Evolutionary conservation across 2,113 vertebrate genomes (phyloP).

Genomic region (Ranitomeya imitator): DNA sequence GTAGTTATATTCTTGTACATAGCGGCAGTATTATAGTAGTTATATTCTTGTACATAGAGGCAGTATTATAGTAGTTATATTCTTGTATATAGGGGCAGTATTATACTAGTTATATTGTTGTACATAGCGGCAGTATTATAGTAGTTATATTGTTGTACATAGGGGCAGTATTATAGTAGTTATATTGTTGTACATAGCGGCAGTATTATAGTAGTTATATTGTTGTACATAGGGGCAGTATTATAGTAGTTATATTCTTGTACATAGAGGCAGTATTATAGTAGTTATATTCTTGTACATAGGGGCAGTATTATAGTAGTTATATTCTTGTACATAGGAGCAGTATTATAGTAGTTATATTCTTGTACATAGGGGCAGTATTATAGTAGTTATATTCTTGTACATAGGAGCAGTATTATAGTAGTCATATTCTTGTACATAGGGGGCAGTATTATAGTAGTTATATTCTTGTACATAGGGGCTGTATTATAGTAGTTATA

Average conservation of each 20-base stretch:
- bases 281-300: neutral
- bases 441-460: neutral
- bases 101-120: too few species aligned
- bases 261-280: constrained; percentile 4
- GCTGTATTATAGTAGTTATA: neutral
- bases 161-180: too few species aligned
- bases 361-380: constrained; percentile 7
- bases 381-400: constrained; percentile 21
- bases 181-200: too few species aligned
- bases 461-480: neutral
- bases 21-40: too few species aligned
- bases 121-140: too few species aligned
- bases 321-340: neutral
- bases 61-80: too few species aligned
- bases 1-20: too few species aligned
- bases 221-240: constrained; percentile 9
- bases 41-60: too few species aligned
- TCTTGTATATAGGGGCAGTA: too few species aligned
- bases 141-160: too few species aligned
- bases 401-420: neutral
- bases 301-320: constrained; percentile 13
- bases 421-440: neutral
- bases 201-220: too few species aligned
- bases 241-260: constrained; percentile 16
- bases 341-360: neutral